These are phyloP conservation scores for Cyclina sinensis DNA, from an alignment of 1,140 invertebrate species.

Conservation along the genomic window DNA sequence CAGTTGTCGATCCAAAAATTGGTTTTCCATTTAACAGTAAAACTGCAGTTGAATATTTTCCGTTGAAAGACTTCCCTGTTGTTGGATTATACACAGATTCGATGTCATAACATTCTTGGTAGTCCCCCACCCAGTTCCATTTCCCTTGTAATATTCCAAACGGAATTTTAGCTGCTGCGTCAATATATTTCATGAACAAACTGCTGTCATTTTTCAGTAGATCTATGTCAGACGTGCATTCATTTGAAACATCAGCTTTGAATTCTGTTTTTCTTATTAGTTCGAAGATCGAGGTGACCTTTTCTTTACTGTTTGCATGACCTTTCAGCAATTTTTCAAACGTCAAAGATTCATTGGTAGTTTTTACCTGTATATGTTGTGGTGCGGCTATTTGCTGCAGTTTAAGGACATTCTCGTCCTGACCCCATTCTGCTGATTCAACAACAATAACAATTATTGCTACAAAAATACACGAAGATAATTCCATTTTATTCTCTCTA, in stretches of 20 bases:
- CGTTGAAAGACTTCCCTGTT: slow-evolving; percentile 25
- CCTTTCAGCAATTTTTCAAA: neutral
- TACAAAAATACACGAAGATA: no score
- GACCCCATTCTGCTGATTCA: no score
- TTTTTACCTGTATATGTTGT: no score
- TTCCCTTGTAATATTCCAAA: slow-evolving; percentile 59
- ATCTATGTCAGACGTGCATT: neutral
- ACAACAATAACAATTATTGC: no score
- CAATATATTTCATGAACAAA: neutral
- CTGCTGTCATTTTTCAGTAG: neutral
- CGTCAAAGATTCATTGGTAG: neutral
- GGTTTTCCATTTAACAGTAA: slow-evolving; percentile 41
- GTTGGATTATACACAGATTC: neutral
- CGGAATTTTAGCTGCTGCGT: slow-evolving; percentile 52
- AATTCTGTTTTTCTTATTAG: neutral
- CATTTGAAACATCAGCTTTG: neutral
- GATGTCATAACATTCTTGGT: slow-evolving; percentile 52
- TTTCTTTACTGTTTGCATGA: neutral
- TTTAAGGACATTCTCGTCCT: no score
- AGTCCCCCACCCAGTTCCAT: slow-evolving; percentile 59
- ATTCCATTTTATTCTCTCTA: no score
- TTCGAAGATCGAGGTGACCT: neutral
- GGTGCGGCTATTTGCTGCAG: no score
- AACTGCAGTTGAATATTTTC: slow-evolving; percentile 12
- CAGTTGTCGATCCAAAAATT: neutral